Evolutionary conservation across 2,888 invertebrate genomes (phyloP), one percentile per base, ranked within the genome.

Genomic region (Galerucella nymphaeae): DNA sequence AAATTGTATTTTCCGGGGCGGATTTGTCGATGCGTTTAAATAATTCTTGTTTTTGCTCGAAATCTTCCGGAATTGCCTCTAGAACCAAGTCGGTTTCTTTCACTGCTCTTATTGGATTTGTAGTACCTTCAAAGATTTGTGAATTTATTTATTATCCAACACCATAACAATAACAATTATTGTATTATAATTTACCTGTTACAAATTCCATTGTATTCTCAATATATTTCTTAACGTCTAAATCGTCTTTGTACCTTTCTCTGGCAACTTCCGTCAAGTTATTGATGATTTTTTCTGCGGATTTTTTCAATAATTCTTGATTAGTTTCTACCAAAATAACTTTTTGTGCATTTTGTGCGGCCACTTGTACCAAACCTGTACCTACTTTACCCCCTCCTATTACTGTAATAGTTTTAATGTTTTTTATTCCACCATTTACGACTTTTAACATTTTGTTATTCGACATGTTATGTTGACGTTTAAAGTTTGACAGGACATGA

Each of bases 361-460:
- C 70, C 5, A 57, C 8, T 30, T 70, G 70, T 5, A 55, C 63
- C 14, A 70, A 18, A 57, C 70, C 70, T 1, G 55, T 45, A 55
- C 70, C 70, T 6, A 70, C 30, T 42, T 20, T 63, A 8, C 70
- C 70, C 16, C 70, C 70, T 63, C 70, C 70, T 14, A 70, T 63
- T 14, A 70, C 59, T 1, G 70, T 64, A n/a, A 70, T n/a, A 4
- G 61, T 61, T 64, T 64, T 70, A 11, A 64, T 63, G 16, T 18
- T 42, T 42, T 62, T 62, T 18, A 42, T 62, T 9, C 13, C n/a
- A 16, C 13, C 59, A n/a, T 59, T 38, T 13, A 42, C 16, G 18
- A 9, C 10, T 18, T 16, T 16, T 42, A 11, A 16, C 38, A 42
- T 62, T 18, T 38, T 62, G 10, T 42, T 62, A 13, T 41, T 42